Evolutionary conservation across 2,113 vertebrate genomes (phyloP).

Genomic region (Tenrec ecaudatus): DNA sequence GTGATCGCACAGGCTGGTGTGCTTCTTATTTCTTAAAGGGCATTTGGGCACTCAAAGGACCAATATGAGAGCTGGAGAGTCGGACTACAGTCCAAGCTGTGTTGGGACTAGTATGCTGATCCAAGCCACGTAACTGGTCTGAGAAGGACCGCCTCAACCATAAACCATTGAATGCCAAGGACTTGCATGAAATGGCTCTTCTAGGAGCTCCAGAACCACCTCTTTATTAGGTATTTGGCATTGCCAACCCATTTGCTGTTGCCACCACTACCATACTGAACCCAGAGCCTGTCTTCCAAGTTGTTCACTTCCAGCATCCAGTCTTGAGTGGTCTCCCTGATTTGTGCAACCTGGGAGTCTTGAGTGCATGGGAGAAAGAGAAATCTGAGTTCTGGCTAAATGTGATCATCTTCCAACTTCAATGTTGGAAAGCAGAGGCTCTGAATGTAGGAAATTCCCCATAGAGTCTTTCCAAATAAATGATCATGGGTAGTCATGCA

Average conservation of each 20-base stretch:
- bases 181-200: not conserved
- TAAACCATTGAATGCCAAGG: not conserved
- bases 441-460: not conserved
- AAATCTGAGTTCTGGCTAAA: not conserved
- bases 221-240: not conserved
- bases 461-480: not conserved
- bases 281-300: not conserved
- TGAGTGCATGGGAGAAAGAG: not conserved
- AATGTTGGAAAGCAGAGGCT: not conserved
- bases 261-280: not conserved
- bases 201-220: no score
- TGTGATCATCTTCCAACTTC: not conserved
- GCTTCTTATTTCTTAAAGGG: not conserved
- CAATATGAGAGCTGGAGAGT: not conserved
- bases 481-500: not conserved
- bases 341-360: not conserved
- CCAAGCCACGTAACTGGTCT: not conserved
- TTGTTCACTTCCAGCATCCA: not conserved
- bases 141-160: not conserved
- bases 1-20: no score
- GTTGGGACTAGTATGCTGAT: not conserved
- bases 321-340: fast-evolving
- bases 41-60: not conserved
- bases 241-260: not conserved
- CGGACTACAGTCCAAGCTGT: not conserved